Evolutionary conservation across 2,113 vertebrate species (phyloP), one percentile per base, ranked within the genome.

Genomic region (Larimichthys crocea): DNA sequence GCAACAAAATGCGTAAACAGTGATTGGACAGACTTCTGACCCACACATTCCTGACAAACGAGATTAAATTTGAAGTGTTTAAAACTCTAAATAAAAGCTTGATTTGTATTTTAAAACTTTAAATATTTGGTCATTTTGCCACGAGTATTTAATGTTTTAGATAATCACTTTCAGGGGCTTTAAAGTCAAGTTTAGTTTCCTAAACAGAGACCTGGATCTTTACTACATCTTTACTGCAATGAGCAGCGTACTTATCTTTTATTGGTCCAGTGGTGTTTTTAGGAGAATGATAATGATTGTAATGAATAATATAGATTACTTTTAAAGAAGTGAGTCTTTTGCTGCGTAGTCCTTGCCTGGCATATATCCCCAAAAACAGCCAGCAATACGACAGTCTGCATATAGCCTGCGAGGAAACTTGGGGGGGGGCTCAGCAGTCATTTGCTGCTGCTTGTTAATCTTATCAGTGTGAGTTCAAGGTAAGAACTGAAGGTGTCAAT

Each of bases 401-500:
- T 42, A n/a, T 42, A 44, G 10, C 48, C 46, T 57, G 68, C 40
- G 53, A 71, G 35, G 68, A 44, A 42, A 52, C 49, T 29, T 3
- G 29, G 29, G 29, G 29, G 29, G 29, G 29, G 29, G 29, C 31
- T 31, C 31, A 31, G 31, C 31, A 31, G 31, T 31, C 31, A 31
- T 1, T 35, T 35, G 31, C 31, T 56, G 67, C 20, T 24, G 49
- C 50, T 56, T 42, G 35, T 24, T 44, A 56, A 56, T 52, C 44
- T 46, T 35, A 57, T 57, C 40, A 44, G n/a, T 57, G 31, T 53
- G 20, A 56, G 40, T 26, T 35, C 9, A 24, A 24, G n/a, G 40
- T 57, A 44, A 57, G 16, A 42, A 56, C 20, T 56, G 20, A 70
- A 70, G 50, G 67, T 40, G 67, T 50, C 49, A 46, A 46, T 35